phyloP scores from a whole-genome alignment of 2,113 vertebrate species.

The Promerops cafer region DNA sequence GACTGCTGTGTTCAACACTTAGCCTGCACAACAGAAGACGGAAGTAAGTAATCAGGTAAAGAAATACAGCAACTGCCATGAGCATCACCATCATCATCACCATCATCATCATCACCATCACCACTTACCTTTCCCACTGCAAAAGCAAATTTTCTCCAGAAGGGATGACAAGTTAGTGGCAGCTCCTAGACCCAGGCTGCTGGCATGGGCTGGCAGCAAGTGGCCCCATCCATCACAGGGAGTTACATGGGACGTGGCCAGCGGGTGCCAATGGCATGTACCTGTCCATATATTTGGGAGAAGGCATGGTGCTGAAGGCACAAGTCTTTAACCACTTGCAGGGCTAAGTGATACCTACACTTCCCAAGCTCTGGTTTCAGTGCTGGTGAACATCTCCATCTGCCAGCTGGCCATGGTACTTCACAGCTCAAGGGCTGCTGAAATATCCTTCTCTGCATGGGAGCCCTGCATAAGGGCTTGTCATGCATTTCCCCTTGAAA shows the following conservation, averaged over 20 bases:
- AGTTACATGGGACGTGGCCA: accelerated
- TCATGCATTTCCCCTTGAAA: background rate
- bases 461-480: background rate
- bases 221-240: no score
- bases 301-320: background rate
- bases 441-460: background rate
- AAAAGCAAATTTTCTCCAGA: background rate
- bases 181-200: background rate
- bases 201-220: background rate
- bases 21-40: background rate
- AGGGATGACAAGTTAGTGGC: background rate
- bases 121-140: background rate
- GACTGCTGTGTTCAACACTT: background rate
- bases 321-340: background rate
- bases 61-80: background rate
- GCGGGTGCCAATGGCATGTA: accelerated
- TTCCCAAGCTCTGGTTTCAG: background rate
- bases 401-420: background rate
- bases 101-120: background rate
- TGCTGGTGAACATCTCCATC: background rate
- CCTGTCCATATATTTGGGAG: background rate
- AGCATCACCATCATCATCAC: background rate
- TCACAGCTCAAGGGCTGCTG: background rate
- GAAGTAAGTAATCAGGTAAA: background rate
- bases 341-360: background rate